phyloP scores from a whole-genome alignment of 2,797 vertebrate genomes.

The Botia almorhae region DNA sequence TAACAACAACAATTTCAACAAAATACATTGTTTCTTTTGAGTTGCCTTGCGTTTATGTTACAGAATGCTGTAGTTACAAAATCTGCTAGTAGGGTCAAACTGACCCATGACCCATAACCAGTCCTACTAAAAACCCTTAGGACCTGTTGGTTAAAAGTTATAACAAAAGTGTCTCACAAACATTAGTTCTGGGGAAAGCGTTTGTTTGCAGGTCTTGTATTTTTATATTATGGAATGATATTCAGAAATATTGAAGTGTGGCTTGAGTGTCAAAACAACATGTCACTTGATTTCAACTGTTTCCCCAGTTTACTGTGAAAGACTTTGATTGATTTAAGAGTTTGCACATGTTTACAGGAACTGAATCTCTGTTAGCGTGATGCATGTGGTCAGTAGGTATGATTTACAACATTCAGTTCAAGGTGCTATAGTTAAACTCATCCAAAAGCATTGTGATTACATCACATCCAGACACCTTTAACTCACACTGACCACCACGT shows the following conservation, averaged over 20 bases:
- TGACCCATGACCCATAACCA: neutral
- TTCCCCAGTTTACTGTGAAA: slow-evolving; percentile 44
- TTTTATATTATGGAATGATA: neutral
- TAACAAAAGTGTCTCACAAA: neutral
- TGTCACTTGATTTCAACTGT: neutral
- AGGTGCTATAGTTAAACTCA: slow-evolving; percentile 74
- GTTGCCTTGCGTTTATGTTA: too few relatives aligned
- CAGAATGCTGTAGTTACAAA: too few relatives aligned
- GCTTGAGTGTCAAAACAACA: slow-evolving; percentile 4
- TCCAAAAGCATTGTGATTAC: neutral
- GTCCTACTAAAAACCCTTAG: neutral
- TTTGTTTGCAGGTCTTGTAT: neutral
- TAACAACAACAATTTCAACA: too few relatives aligned
- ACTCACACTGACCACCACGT: slow-evolving; percentile 5
- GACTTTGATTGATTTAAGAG: slow-evolving; percentile 10
- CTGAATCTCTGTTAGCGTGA: slow-evolving; percentile 27
- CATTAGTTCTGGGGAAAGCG: neutral
- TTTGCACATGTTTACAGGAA: slow-evolving; percentile 45
- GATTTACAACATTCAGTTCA: slow-evolving; percentile 64
- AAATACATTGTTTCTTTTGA: too few relatives aligned
- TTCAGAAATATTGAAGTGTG: neutral
- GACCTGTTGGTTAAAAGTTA: neutral
- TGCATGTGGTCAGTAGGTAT: slow-evolving; percentile 23
- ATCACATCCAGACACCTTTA: slow-evolving; percentile 11
- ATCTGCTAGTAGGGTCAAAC: neutral